Percentiles rank a stretch among this genome's conserved stretches.
Evolutionary conservation across 2,888 invertebrate genomes (phyloP).

Genomic region (Frankliniella intonsa): DNA sequence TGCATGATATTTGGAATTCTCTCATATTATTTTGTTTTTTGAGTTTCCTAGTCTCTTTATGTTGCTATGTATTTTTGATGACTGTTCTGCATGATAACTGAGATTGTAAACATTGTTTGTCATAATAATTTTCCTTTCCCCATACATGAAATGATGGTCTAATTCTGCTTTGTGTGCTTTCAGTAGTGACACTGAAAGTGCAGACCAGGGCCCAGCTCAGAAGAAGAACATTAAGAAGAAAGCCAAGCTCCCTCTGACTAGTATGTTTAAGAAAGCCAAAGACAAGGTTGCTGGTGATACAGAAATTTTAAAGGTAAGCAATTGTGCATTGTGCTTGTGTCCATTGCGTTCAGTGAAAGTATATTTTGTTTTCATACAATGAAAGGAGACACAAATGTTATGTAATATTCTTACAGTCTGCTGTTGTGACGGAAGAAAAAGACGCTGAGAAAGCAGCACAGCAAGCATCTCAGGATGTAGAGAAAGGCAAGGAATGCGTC

Average conservation of each 20-base stretch:
- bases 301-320: not conserved
- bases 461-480: not conserved
- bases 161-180: not conserved
- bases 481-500: slow-evolving; percentile 14
- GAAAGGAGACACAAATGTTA: not conserved
- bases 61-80: too few relatives aligned
- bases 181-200: slow-evolving; percentile 14
- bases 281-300: slow-evolving; percentile 18
- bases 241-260: not conserved
- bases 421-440: not conserved
- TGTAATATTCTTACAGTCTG: not conserved
- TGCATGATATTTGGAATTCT: not conserved
- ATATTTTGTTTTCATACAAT: not conserved
- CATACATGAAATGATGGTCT: not conserved
- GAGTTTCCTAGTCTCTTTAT: too few relatives aligned
- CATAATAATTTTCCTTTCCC: not conserved
- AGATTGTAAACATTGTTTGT: too few relatives aligned
- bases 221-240: slow-evolving; percentile 8
- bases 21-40: not conserved
- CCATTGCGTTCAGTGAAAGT: not conserved
- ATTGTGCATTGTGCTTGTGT: not conserved
- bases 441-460: not conserved
- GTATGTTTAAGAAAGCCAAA: slow-evolving; percentile 17
- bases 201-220: not conserved
- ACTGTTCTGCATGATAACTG: too few relatives aligned